phyloP scores from a whole-genome alignment of 2,113 vertebrate genomes.

The Tragelaphus imberbis region DNA sequence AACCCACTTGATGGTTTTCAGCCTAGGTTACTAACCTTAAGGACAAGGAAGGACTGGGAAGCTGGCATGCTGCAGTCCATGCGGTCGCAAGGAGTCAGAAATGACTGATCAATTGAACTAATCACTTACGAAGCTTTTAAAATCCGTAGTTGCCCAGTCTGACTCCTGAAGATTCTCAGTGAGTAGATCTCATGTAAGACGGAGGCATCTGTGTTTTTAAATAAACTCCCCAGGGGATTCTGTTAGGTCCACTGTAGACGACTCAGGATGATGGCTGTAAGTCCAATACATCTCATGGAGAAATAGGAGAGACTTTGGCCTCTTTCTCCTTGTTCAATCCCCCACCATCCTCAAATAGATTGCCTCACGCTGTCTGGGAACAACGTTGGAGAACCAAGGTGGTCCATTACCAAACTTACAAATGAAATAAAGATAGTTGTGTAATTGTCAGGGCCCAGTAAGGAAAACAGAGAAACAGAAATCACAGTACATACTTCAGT shows the following conservation, averaged over 20 bases:
- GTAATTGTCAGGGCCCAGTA: neutral
- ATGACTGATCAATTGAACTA: neutral
- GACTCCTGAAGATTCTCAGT: neutral
- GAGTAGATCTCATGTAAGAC: neutral
- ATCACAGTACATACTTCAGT: neutral
- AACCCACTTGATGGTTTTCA: neutral
- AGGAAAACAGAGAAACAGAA: neutral
- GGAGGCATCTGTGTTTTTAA: neutral
- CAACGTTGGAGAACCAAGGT: neutral
- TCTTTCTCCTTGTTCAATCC: neutral
- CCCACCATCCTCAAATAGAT: neutral
- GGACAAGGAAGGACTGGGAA: neutral
- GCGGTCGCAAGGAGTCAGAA: neutral
- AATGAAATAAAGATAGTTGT: neutral
- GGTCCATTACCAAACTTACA: neutral
- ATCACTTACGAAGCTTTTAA: neutral
- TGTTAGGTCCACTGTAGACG: neutral
- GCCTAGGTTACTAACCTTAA: neutral
- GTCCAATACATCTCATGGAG: neutral
- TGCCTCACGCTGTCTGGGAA: neutral
- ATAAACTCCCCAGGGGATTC: neutral
- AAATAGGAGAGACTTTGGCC: neutral
- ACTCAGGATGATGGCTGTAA: neutral
- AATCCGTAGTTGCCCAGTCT: neutral
- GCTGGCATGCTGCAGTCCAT: accelerated